Evolutionary conservation across 1,140 invertebrate genomes (phyloP).

Genomic region (Nomia melanderi): DNA sequence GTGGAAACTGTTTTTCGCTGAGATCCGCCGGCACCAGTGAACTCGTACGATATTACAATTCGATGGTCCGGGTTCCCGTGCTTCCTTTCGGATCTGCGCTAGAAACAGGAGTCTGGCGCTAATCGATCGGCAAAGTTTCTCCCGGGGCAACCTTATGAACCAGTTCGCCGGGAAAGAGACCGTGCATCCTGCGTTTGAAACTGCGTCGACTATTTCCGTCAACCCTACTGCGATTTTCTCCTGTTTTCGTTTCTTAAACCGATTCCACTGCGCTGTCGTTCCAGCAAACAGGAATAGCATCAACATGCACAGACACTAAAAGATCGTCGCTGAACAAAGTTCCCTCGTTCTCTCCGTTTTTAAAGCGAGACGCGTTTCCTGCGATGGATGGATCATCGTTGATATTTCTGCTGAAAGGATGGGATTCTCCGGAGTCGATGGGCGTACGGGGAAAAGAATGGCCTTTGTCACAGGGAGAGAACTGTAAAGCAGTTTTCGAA

Average conservation of each 20-base stretch:
- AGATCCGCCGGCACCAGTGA: neutral
- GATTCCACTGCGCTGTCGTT: no score
- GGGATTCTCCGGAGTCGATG: neutral
- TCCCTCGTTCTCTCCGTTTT: neutral
- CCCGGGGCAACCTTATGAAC: neutral
- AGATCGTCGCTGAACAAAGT: no score
- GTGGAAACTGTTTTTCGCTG: no score
- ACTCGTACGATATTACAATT: neutral
- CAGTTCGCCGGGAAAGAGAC: neutral
- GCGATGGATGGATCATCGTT: neutral
- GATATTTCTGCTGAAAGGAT: neutral
- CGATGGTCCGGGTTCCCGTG: neutral
- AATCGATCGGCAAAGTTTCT: neutral
- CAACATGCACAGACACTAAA: no score
- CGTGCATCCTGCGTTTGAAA: rapidly evolving
- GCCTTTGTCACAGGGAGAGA: neutral
- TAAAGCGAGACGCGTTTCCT: neutral
- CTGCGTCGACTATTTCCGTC: neutral
- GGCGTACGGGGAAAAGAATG: neutral
- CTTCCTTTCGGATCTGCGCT: neutral
- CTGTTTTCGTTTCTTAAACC: no score
- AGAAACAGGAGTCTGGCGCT: neutral
- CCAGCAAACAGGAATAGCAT: no score
- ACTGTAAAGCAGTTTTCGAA: neutral
- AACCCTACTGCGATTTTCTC: no score